Conservation (phyloP, 53 echinoderm and acorn worm genomes). For the Paelopatides confundens region DNA sequence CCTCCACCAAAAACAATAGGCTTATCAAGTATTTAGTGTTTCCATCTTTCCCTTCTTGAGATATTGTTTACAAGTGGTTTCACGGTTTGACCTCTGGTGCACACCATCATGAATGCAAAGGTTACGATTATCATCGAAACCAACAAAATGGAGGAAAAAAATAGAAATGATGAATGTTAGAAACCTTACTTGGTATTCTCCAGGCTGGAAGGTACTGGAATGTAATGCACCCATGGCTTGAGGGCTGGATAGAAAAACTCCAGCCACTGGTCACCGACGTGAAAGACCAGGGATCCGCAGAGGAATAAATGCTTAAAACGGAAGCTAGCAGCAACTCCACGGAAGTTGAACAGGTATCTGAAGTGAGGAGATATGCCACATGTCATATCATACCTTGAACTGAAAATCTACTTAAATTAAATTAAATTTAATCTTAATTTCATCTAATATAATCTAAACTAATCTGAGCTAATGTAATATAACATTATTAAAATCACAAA, state of each 20-base stretch:
- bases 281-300: conserved; percentile 90
- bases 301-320: conserved; percentile 95
- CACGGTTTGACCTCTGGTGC: no score
- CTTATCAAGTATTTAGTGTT: no score
- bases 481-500: no score
- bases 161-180: not conserved
- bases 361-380: not conserved
- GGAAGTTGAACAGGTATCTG: conserved; percentile 96
- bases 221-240: conserved; percentile 97
- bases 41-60: no score
- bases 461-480: no score
- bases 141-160: no score
- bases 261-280: conserved; percentile 95
- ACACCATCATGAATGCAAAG: no score
- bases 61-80: no score
- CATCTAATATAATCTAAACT: no score
- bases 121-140: no score
- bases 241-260: conserved; percentile 96
- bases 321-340: conserved; percentile 98
- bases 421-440: no score
- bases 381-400: not conserved
- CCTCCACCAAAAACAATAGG: no score
- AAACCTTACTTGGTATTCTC: conserved; percentile 72
- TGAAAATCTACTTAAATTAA: not conserved
- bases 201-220: conserved; percentile 85